Base-by-base conservation (phyloP, 2,888 invertebrate genomes). In the Pheosia gnoma region DNA sequence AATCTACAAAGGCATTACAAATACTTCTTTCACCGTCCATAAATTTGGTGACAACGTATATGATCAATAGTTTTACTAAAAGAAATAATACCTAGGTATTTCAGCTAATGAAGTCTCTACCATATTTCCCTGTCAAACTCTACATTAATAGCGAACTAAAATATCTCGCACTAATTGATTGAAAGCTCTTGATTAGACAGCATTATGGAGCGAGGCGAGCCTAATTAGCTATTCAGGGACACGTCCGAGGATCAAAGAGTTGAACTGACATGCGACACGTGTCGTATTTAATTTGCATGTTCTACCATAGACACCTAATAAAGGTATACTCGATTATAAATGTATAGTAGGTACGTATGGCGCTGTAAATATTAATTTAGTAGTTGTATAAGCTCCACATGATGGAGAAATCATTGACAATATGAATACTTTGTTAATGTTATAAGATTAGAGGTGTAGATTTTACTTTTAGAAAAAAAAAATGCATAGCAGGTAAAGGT, bases 191-290 rank as follows among this genome's bases (percentile, higher is more conserved):
- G 51, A 70, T 68, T 67, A 66, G 43, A 45, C 49, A 41, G 37
- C 49, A 57, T 70, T 74, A 66, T 67, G 68, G 72, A 67, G 68
- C 63, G 55, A 64, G 68, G 58, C 68, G 59, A 61, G 63, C 57
- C 61, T 74, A 62, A 75, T 78, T 75, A 61, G 58, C 59, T 71
- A 78, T 79, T 77, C 78, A 74, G 65, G 56, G 67, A 67, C 78
- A 70, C 72, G 74, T 71, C 71, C 67, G 61, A 37, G 49, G 59
- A 65, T 79, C 75, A 72, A 71, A 68, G 66, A 62, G 63, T 58
- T 72, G 65, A 59, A 53, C 53, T 53, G 37, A 51, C 7, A 5
- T 4, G 53, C 38, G 36, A 53, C 53, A 53, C 53, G 53, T 53
- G 53, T 53, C 37, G 37, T 11, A 10, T 53, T 53, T 11, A 37